A percentile compares a stretch with the other conserved stretches of the same genome.
These are phyloP conservation scores for Nannospalax galili DNA, from an alignment of 2,113 vertebrate genomes.

Conservation along the genomic window DNA sequence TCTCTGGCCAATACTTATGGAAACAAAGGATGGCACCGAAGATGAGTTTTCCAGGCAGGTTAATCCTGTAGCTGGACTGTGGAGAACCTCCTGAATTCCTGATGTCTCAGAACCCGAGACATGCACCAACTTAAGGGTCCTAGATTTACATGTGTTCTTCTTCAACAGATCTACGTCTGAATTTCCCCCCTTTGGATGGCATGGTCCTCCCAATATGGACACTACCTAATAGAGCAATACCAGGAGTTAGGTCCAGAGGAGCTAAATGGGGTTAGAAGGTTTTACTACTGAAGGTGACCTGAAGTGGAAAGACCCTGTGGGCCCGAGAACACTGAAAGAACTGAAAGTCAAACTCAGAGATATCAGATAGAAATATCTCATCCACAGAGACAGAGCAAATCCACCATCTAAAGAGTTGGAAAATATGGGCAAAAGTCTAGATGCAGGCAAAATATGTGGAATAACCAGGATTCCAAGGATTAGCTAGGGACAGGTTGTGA, in stretches of 20 bases:
- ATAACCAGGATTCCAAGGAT: background rate
- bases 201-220: background rate
- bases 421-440: background rate
- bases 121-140: background rate
- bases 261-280: background rate
- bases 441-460: background rate
- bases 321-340: background rate
- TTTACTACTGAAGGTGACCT: background rate
- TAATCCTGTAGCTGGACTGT: background rate
- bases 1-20: background rate
- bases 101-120: background rate
- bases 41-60: background rate
- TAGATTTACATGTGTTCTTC: background rate
- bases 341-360: background rate
- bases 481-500: background rate
- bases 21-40: background rate
- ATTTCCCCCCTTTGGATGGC: background rate
- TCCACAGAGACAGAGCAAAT: background rate
- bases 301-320: background rate
- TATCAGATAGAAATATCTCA: background rate
- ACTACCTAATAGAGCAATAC: background rate
- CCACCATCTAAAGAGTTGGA: background rate
- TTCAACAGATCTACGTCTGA: background rate
- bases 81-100: background rate
- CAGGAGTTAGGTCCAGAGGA: background rate